Percentiles rank a stretch among this genome's conserved stretches.
These are phyloP conservation scores for Poeciliopsis prolifica DNA, from an alignment of 2,113 vertebrate species.

Conservation along the genomic window DNA sequence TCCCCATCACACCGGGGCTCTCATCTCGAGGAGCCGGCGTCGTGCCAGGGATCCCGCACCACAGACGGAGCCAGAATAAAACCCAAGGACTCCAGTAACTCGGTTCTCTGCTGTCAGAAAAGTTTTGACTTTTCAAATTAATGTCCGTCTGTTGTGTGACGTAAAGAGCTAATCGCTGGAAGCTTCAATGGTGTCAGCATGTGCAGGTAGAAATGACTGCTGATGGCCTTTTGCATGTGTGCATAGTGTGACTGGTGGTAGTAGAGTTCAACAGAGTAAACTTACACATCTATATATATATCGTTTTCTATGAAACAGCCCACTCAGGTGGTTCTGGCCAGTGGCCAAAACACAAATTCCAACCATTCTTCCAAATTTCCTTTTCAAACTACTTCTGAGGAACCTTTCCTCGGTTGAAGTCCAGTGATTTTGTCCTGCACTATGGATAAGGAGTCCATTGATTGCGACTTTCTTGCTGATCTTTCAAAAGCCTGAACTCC, in stretches of 20 bases:
- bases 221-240: neutral
- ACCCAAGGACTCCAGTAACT: constrained; percentile 25
- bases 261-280: neutral
- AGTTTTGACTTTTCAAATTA: constrained; percentile 29
- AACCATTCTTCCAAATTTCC: too few relatives aligned
- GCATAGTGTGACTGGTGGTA: neutral
- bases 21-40: constrained; percentile 48
- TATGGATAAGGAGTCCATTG: too few relatives aligned
- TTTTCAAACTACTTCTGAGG: too few relatives aligned
- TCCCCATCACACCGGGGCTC: constrained; percentile 65
- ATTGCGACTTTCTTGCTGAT: too few relatives aligned
- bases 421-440: too few relatives aligned
- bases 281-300: neutral
- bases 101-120: constrained; percentile 32
- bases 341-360: too few relatives aligned
- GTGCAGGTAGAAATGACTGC: neutral
- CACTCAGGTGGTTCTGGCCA: too few relatives aligned
- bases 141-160: neutral
- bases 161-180: constrained; percentile 8
- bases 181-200: neutral
- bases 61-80: constrained; percentile 16
- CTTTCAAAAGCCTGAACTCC: too few relatives aligned
- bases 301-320: too few relatives aligned
- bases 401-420: too few relatives aligned
- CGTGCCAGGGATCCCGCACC: constrained; percentile 55